phyloP scores from a whole-genome alignment of 2,113 vertebrate species.

The Piaya cayana region DNA sequence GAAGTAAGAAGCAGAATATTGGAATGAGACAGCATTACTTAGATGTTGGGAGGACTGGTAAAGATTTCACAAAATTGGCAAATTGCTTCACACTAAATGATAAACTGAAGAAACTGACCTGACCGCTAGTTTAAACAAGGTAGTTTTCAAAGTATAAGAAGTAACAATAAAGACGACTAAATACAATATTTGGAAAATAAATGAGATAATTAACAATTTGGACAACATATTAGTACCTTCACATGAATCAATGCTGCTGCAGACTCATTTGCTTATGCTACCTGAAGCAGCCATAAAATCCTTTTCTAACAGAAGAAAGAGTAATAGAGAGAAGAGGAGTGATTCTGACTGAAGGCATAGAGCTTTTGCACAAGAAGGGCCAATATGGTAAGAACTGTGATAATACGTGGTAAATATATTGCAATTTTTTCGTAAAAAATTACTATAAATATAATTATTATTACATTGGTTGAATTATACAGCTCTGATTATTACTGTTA shows the following conservation, averaged over 20 bases:
- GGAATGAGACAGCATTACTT: not conserved
- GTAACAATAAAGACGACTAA: not conserved
- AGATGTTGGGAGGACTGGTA: not conserved
- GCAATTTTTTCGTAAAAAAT: not conserved
- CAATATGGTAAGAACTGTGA: not conserved
- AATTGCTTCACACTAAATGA: not conserved
- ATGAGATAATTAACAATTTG: not conserved
- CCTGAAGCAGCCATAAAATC: not conserved
- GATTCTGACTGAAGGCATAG: not conserved
- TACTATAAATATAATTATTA: not conserved
- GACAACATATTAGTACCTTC: rapidly evolving
- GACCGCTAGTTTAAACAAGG: not conserved
- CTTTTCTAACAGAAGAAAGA: not conserved
- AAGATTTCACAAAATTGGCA: not conserved
- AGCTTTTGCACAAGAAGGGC: not conserved
- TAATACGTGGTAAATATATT: not conserved
- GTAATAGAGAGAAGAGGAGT: not conserved
- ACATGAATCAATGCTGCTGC: not conserved
- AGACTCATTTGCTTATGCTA: not conserved
- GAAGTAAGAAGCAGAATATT: not conserved
- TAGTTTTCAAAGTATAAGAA: not conserved
- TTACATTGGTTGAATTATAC: not conserved
- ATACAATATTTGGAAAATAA: not conserved
- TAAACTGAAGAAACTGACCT: not conserved
- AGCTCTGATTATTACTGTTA: not conserved